phyloP scores from a whole-genome alignment of 1,140 invertebrate genomes.

The Drosophila quadrilineata region DNA sequence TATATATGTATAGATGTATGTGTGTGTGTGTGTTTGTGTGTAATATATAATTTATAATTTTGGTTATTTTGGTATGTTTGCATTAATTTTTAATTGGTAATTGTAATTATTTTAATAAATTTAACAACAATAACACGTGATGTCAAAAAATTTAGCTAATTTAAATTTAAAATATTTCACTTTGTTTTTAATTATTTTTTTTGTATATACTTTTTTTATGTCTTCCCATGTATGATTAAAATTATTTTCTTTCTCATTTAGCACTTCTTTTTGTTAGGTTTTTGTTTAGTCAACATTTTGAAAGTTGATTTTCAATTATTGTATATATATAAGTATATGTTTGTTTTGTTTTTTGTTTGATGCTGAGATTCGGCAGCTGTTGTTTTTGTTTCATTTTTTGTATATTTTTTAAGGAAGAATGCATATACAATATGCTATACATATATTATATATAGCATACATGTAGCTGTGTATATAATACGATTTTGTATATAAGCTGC shows the following conservation, averaged over 20 bases:
- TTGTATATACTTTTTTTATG: constrained; percentile 6
- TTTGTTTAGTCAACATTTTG: constrained; percentile 35
- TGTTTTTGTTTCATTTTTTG: not conserved
- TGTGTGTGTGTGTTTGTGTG: too few species aligned
- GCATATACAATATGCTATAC: constrained; percentile 10
- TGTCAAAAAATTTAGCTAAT: constrained; percentile 71
- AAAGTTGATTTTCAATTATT: constrained; percentile 15
- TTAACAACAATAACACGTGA: constrained; percentile 75
- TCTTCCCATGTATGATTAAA: too few species aligned
- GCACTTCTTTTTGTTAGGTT: too few species aligned
- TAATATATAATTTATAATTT: constrained; percentile 8
- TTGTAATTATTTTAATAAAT: constrained; percentile 45
- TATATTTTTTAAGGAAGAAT: not conserved
- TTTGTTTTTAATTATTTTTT: constrained; percentile 5
- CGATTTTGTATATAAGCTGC: constrained; percentile 9
- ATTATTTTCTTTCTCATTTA: constrained; percentile 10
- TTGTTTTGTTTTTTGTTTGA: constrained; percentile 2
- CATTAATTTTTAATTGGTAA: constrained; percentile 21
- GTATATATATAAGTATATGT: too few species aligned
- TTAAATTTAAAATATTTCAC: constrained; percentile 59
- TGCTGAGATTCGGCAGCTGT: constrained; percentile 4
- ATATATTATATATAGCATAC: constrained; percentile 10
- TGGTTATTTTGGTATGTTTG: constrained; percentile 21
- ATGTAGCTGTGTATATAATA: constrained; percentile 7
- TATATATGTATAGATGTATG: not conserved